phyloP scores from a whole-genome alignment of 2,888 invertebrate genomes.

The Lasioglossum morio region DNA sequence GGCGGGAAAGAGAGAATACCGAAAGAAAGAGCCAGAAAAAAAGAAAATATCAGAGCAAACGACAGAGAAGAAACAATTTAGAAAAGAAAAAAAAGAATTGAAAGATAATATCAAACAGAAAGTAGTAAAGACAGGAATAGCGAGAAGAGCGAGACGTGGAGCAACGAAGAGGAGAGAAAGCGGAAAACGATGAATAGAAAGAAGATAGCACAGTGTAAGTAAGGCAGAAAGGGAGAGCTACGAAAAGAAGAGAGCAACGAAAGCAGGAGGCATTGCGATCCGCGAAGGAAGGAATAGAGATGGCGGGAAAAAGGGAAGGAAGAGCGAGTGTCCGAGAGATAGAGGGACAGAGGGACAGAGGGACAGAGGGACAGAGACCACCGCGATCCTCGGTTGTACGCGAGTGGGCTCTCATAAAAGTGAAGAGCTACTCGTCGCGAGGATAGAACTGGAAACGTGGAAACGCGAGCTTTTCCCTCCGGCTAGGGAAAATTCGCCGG shows the following conservation, averaged over 20 bases:
- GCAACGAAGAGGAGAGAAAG: too few species aligned
- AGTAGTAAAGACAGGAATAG: not conserved
- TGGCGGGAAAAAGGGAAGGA: not conserved
- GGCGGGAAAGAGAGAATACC: not conserved
- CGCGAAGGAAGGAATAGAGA: not conserved
- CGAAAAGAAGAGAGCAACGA: not conserved
- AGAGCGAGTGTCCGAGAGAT: constrained; percentile 12
- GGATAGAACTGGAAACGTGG: constrained; percentile 46
- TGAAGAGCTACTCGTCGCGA: constrained; percentile 61
- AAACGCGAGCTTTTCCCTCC: constrained; percentile 46
- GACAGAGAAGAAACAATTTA: not conserved
- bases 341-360: constrained; percentile 9
- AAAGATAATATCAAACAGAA: not conserved
- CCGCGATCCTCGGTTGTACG: constrained; percentile 38
- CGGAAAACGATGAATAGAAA: not conserved
- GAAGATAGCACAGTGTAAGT: not conserved
- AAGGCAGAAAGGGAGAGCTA: not conserved
- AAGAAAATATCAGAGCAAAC: not conserved
- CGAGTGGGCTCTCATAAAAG: constrained; percentile 63
- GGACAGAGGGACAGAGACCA: constrained; percentile 26
- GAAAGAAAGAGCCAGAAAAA: not conserved
- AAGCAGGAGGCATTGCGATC: not conserved
- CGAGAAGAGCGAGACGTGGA: too few species aligned
- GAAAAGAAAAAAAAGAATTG: too few species aligned
- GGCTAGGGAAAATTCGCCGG: constrained; percentile 45